A percentile compares a stretch with the other conserved stretches of the same genome.
phyloP scores from a whole-genome alignment of 2,888 invertebrate genomes.

The Rhimphoctona megacephalus region DNA sequence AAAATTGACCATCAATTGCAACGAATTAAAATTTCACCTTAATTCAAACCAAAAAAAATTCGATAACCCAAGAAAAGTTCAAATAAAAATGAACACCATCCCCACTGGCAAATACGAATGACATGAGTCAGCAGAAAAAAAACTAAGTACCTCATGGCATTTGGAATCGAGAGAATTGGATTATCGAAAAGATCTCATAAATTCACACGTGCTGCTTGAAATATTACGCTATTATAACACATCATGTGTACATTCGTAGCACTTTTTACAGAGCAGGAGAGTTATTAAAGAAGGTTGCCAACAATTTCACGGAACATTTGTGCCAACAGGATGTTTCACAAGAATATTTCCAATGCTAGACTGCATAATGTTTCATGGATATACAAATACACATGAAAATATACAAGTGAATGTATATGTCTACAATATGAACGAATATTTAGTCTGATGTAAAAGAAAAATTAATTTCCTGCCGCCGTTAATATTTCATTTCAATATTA shows the following conservation, averaged over 20 bases:
- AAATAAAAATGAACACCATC: neutral
- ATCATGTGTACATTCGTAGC: neutral
- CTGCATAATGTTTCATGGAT: constrained; percentile 35
- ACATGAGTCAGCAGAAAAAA: neutral
- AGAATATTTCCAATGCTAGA: constrained; percentile 68
- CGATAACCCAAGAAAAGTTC: neutral
- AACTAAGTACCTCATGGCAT: neutral
- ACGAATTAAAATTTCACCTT: neutral
- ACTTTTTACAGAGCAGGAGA: constrained; percentile 33
- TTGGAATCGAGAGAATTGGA: constrained; percentile 1
- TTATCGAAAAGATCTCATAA: constrained; percentile 22
- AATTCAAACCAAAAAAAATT: neutral
- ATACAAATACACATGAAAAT: neutral
- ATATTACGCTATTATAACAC: constrained; percentile 28
- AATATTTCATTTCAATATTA: neutral
- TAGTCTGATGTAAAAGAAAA: neutral
- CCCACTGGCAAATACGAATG: neutral
- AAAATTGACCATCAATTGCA: neutral
- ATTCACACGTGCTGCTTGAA: constrained; percentile 31
- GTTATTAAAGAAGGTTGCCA: constrained; percentile 78
- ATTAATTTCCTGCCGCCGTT: neutral
- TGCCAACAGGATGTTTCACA: constrained; percentile 70
- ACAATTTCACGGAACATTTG: constrained; percentile 77
- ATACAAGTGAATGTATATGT: neutral
- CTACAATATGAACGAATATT: neutral